Base-by-base conservation (phyloP, 2,113 vertebrate genomes). In the Labeo rohita region DNA sequence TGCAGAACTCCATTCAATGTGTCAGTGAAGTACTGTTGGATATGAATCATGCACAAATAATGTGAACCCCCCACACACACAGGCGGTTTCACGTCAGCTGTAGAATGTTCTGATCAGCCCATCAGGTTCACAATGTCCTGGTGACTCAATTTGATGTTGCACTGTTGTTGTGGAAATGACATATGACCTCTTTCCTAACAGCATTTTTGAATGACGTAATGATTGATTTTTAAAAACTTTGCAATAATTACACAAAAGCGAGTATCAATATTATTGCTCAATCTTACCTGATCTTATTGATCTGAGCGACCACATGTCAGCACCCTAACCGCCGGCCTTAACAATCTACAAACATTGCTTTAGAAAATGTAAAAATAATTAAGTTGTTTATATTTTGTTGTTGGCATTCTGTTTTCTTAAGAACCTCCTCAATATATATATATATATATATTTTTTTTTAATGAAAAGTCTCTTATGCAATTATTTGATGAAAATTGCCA, bases 101-200 rank as follows among this genome's bases (percentile, higher is more conserved):
- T 3, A 50, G 81, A 83, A 72, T 56, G 66, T 83, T 73, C 81
- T 83, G 49, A 8, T 45, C 18, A 11, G 81, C 66, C 50, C 81
- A 39, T 7, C 15, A n/a, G 39, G 65, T 43, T 72, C 80, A 8
- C 16, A 9, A 8, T 63, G 63, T 68, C 15, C 13, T 15, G 6
- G 15, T 83, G 81, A 83, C 28, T 72, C 49, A 39, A 0, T 4
- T 43, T 72, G 3, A 72, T 72, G 15, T 18, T 0, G 4, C 3
- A 23, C 66, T 7, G 6, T 83, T 52, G 81, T 43, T 11, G 43
- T 39, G 50, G 16, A 70, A 39, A 50, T 70, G 9, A 54, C 28
- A 18, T 28, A n/a, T 66, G 23, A 52, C 47, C 15, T 70, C 47
- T 9, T 49, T 50, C 0, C 1, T 6, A 34, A 16, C 12, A 11